These are phyloP conservation scores for Lepus oiostolus DNA, from an alignment of 2,797 vertebrate species.

Conservation along the genomic window DNA sequence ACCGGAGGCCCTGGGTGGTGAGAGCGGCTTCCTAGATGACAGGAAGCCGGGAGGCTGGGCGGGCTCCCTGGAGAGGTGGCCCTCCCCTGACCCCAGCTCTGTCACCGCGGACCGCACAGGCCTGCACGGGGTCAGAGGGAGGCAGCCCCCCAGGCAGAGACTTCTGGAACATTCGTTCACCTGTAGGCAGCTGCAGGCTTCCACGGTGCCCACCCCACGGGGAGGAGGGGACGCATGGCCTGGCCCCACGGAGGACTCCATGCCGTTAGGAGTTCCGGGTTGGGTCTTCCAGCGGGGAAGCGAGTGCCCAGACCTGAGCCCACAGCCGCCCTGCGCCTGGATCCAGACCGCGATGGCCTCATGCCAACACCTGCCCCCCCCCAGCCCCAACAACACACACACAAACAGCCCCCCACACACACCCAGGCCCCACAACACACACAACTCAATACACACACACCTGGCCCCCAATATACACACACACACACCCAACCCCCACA, in stretches of 20 bases:
- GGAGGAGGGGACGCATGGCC: too few species aligned
- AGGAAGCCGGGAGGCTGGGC: background rate
- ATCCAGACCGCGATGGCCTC: background rate
- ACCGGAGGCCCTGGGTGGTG: too few species aligned
- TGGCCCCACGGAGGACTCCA: too few species aligned
- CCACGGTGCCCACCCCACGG: conserved; percentile 10
- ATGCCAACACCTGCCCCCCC: background rate
- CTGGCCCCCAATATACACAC: too few species aligned
- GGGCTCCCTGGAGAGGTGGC: background rate
- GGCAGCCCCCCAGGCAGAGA: background rate
- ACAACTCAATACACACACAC: too few species aligned
- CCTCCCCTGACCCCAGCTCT: background rate
- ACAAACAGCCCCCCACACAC: background rate
- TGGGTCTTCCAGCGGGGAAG: too few species aligned
- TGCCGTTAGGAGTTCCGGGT: too few species aligned
- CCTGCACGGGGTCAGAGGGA: background rate
- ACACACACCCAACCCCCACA: too few species aligned
- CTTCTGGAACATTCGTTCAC: conserved; percentile 55
- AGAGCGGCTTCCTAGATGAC: too few species aligned
- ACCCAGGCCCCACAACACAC: accelerated
- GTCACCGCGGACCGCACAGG: background rate
- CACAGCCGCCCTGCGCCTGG: too few species aligned
- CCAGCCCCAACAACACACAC: background rate
- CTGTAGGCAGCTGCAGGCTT: conserved; percentile 68
- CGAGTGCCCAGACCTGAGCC: background rate